Evolutionary conservation across 2,797 vertebrate genomes (phyloP), one percentile per base, ranked within the genome.

Genomic region (Galagoides demidoff): DNA sequence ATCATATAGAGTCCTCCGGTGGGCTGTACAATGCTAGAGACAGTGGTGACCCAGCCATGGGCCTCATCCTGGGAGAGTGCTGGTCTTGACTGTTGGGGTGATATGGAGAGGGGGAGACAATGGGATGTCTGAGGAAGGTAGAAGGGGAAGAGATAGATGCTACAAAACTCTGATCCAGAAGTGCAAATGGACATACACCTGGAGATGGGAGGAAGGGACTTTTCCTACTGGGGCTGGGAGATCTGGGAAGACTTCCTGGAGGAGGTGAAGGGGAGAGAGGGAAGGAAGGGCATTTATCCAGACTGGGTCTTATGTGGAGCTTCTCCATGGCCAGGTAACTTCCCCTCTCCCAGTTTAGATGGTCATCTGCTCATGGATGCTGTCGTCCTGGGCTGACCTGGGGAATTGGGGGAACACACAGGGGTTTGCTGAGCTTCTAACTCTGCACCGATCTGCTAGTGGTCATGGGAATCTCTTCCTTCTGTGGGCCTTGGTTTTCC

Each of bases 231-330:
- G 16, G 5, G 39, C 4, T 71, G 43, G 59, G 45, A 37, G 3
- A 23, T 49, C 57, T 37, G 63, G 49, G 78, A 76, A 52, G 61
- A 20, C 78, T 73, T 93, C 94, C 76, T 85, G 87, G 37, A 87
- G 90, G 76, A 93, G 74, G 77, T 20, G 11, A 49, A 19, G 20
- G 7, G 6, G 68, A 76, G 31, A n/a, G 49, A 64, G 29, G 23
- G 55, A 43, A 31, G 7, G 43, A 52, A 59, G 25, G 12, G 25
- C 55, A 31, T 63, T 37, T 29, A 55, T 23, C 49, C 49, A 43
- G 11, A 29, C 27, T 27, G 27, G 52, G 4, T 91, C 70, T 68
- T 64, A 37, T 14, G 4, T 16, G 31, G 25, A 39, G 12, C 10
- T 12, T 31, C 13, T 66, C 20, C 16, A 2, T 10, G 19, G 45